phyloP scores from a whole-genome alignment of 2,888 invertebrate genomes.

The Stenchaetothrips biformis region DNA sequence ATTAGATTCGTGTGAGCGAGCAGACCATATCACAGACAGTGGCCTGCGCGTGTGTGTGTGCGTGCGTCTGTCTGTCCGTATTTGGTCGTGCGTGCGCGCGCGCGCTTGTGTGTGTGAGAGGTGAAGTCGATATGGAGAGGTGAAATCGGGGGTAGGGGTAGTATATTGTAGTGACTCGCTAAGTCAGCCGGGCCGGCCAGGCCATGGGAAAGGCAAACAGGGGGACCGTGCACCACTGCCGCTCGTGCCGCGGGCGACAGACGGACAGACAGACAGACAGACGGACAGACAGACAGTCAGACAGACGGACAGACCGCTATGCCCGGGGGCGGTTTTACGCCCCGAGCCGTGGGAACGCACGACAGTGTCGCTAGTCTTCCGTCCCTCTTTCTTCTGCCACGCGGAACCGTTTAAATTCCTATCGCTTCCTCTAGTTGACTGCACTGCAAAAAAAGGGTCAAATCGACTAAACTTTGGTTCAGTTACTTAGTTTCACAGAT shows the following conservation, averaged over 20 bases:
- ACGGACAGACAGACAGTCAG: neutral
- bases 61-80: neutral
- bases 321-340: constrained; percentile 32
- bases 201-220: constrained; percentile 18
- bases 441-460: no score
- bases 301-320: neutral
- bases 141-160: constrained; percentile 1
- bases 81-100: neutral
- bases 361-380: no score
- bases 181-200: neutral
- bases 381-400: no score
- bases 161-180: constrained; percentile 21
- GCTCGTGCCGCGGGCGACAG: neutral
- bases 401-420: no score
- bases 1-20: constrained; percentile 6
- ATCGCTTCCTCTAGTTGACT: no score
- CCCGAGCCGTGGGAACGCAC: neutral
- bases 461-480: no score
- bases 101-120: neutral
- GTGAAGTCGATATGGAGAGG: constrained; percentile 19
- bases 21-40: neutral
- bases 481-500: no score
- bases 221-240: neutral
- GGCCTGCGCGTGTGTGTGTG: neutral
- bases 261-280: neutral